phyloP scores from a whole-genome alignment of 2,113 vertebrate genomes.

The Colistium nudipinnis region DNA sequence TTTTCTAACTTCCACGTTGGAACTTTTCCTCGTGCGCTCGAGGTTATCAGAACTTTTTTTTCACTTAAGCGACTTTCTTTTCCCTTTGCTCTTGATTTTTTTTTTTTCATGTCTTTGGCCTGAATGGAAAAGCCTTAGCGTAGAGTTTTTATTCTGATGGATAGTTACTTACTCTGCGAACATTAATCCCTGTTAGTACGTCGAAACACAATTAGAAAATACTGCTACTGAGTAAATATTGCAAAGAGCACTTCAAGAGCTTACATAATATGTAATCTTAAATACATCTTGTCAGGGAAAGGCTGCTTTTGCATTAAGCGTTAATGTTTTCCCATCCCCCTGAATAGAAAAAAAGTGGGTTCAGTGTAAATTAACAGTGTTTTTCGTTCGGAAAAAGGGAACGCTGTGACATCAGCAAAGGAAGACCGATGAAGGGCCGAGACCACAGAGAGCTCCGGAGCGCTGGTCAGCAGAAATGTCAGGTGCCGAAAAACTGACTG shows the following conservation, averaged over 20 bases:
- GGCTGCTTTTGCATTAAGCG: slow-evolving; percentile 31
- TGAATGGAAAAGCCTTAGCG: slow-evolving; percentile 2
- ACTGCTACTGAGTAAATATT: slow-evolving; percentile 39
- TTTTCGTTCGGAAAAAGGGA: slow-evolving; percentile 17
- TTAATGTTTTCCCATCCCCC: slow-evolving; percentile 26
- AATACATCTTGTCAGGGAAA: slow-evolving; percentile 16
- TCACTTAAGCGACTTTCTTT: background rate
- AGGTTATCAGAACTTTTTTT: background rate
- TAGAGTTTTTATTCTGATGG: slow-evolving; percentile 13
- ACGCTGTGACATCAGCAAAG: slow-evolving; percentile 8
- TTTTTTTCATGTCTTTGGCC: background rate
- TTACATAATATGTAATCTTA: slow-evolving; percentile 33
- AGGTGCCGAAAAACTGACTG: no score
- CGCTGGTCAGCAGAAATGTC: slow-evolving; percentile 73
- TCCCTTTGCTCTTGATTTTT: background rate
- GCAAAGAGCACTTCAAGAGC: slow-evolving; percentile 41
- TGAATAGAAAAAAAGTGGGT: slow-evolving; percentile 13
- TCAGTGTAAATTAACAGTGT: slow-evolving; percentile 32
- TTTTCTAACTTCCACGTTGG: background rate
- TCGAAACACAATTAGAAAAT: background rate
- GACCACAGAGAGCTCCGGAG: slow-evolving; percentile 27
- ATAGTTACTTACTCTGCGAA: slow-evolving; percentile 6
- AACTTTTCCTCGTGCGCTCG: background rate
- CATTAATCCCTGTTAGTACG: slow-evolving; percentile 34
- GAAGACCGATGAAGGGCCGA: slow-evolving; percentile 30